Evolutionary conservation across 2,113 vertebrate genomes (phyloP).

Genomic region (Plecotus auritus): DNA sequence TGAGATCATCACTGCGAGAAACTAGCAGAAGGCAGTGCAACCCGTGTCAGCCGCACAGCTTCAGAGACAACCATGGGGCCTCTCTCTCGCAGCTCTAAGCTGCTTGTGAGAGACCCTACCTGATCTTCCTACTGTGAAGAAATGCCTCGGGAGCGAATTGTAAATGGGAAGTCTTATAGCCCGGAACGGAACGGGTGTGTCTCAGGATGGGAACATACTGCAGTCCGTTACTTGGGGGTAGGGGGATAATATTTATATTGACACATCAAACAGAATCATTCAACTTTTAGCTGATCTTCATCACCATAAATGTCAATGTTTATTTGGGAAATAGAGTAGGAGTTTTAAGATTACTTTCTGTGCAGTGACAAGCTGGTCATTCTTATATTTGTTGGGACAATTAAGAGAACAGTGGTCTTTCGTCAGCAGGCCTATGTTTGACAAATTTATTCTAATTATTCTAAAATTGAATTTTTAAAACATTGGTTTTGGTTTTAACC

Average conservation of each 20-base stretch:
- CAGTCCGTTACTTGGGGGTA: neutral
- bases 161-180: neutral
- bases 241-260: neutral
- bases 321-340: constrained; percentile 11
- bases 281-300: neutral
- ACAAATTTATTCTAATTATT: neutral
- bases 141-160: neutral
- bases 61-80: constrained; percentile 23
- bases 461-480: neutral
- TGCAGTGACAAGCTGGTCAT: neutral
- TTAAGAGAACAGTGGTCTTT: neutral
- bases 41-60: neutral
- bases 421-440: neutral
- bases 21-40: neutral
- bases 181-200: neutral
- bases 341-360: neutral
- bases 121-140: neutral
- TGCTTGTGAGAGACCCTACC: neutral
- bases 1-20: neutral
- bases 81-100: neutral
- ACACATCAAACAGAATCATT: neutral
- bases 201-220: neutral
- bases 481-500: neutral
- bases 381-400: neutral
- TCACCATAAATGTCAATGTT: neutral